Evolutionary conservation across 2,113 vertebrate genomes (phyloP).

Genomic region (Toxotes jaculatrix): DNA sequence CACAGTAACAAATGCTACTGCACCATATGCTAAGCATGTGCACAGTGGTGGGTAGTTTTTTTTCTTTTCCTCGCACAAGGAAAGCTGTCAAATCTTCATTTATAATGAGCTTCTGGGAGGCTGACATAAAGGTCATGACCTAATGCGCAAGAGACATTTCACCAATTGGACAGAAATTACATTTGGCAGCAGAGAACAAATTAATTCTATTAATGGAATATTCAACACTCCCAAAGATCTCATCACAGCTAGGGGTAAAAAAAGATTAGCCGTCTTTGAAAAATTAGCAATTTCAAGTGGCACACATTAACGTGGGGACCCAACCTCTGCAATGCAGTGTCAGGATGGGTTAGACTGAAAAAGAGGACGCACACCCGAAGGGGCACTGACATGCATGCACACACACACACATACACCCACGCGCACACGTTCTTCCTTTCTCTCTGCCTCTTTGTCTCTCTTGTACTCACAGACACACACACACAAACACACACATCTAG

Average conservation of each 20-base stretch:
- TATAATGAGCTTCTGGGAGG: conserved; percentile 69
- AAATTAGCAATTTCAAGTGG: conserved; percentile 80
- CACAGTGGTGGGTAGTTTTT: conserved; percentile 9
- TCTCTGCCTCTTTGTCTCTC: conserved; percentile 4
- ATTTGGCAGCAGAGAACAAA: conserved; percentile 78
- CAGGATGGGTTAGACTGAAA: conserved; percentile 77
- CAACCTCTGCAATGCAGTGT: conserved; percentile 75
- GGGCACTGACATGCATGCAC: conserved; percentile 39
- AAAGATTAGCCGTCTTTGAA: conserved; percentile 77
- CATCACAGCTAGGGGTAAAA: conserved; percentile 74
- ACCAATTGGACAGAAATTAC: conserved; percentile 73
- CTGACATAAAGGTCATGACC: conserved; percentile 70
- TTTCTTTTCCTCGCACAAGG: conserved; percentile 17
- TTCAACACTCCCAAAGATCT: conserved; percentile 74
- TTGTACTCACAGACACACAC: conserved; percentile 14
- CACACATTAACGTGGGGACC: conserved; percentile 72
- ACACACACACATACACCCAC: not conserved
- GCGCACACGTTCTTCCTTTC: not conserved
- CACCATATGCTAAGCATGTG: conserved; percentile 47
- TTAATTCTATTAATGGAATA: conserved; percentile 81
- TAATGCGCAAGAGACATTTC: conserved; percentile 59
- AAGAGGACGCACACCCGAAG: conserved; percentile 61
- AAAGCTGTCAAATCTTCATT: conserved; percentile 72
- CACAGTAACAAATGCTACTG: conserved; percentile 33
- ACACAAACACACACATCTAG: conserved; percentile 37